Percentiles rank a stretch among this genome's conserved stretches.
Conservation (phyloP, 2,888 invertebrate species). For the Mythimna impura region DNA sequence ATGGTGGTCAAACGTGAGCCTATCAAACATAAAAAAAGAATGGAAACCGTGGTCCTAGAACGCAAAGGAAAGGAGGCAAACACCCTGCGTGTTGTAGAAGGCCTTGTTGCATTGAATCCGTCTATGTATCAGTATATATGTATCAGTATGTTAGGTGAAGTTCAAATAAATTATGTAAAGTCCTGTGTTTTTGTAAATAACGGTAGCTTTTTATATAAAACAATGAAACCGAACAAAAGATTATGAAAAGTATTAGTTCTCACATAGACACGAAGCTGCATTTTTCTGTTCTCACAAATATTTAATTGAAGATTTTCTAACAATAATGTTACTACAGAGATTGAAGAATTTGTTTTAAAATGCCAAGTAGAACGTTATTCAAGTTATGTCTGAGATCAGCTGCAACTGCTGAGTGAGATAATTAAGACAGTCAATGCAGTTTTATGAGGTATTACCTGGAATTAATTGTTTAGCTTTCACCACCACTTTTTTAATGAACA, state of each 20-base stretch:
- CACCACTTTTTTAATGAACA: conserved; percentile 12
- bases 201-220: neutral
- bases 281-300: neutral
- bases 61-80: too few relatives aligned
- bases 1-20: too few relatives aligned
- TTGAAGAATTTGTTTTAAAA: conserved; percentile 24
- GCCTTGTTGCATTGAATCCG: too few relatives aligned
- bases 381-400: conserved; percentile 6
- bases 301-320: neutral
- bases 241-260: neutral
- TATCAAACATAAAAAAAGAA: too few relatives aligned
- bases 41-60: too few relatives aligned
- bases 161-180: neutral
- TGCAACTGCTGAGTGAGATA: neutral
- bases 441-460: conserved; percentile 39
- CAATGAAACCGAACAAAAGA: conserved; percentile 1
- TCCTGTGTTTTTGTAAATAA: neutral
- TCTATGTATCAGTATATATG: too few relatives aligned
- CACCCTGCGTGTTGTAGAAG: too few relatives aligned
- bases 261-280: neutral
- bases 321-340: neutral
- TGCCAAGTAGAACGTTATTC: conserved; percentile 15
- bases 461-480: conserved; percentile 53
- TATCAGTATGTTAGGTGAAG: too few relatives aligned
- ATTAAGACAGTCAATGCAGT: conserved; percentile 30